phyloP scores from a whole-genome alignment of 2,113 vertebrate species.

The Nothocercus nigrocapillus region DNA sequence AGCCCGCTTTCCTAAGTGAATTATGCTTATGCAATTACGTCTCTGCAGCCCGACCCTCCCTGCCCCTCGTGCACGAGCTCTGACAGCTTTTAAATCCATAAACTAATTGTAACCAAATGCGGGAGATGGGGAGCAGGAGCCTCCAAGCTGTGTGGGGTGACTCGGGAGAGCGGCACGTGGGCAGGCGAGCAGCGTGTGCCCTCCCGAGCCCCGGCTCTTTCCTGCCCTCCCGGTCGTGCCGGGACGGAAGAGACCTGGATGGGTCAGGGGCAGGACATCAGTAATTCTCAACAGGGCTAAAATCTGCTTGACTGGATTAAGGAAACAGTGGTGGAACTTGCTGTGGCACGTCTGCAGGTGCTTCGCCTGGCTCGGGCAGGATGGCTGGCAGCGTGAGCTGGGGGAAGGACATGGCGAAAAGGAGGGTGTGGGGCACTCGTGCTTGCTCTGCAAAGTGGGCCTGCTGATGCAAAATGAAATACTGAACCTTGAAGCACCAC shows the following conservation, averaged over 20 bases:
- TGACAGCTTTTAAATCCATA: not conserved
- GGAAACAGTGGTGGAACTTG: not conserved
- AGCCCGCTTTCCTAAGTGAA: conserved; percentile 36
- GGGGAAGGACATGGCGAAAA: not conserved
- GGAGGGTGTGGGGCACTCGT: not conserved
- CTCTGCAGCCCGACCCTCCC: conserved; percentile 21
- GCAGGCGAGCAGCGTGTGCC: not conserved
- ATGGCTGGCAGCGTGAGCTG: not conserved
- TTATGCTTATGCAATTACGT: conserved; percentile 43
- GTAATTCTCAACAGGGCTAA: not conserved
- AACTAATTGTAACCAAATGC: conserved; percentile 1
- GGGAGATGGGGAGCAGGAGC: not conserved
- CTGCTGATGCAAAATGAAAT: not conserved
- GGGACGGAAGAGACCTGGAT: not conserved
- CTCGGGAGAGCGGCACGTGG: not conserved
- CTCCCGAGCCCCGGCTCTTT: not conserved
- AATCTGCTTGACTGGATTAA: not conserved
- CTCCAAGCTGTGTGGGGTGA: not conserved
- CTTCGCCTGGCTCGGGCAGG: not conserved
- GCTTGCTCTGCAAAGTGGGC: not conserved
- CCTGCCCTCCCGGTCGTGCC: not conserved
- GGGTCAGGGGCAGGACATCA: not conserved
- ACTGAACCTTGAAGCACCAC: not conserved
- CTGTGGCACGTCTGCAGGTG: not conserved
- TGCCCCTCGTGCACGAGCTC: not conserved